Base-by-base conservation (phyloP, 2,888 invertebrate species). In the Bellardia pandia region DNA sequence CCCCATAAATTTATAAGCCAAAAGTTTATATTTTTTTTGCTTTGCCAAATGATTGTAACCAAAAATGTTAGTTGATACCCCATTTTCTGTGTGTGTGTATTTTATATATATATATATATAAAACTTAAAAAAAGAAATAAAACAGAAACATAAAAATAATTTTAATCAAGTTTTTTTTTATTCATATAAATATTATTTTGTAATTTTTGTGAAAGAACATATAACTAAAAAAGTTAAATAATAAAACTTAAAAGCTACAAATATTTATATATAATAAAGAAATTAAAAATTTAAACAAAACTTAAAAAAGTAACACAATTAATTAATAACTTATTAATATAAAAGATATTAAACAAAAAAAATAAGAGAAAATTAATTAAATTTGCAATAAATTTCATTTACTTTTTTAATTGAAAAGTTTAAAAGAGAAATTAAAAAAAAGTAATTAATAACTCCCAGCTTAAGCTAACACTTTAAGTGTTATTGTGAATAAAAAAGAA, bases 21-120 rank as follows among this genome's bases (percentile, higher is more conserved):
- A 87, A 87, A 72, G 40, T 48, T 51, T 11, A 13, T 11, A 3
- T 45, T 13, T 45, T 86, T 88, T 60, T 85, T 77, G 51, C 68
- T 80, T 81, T 75, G 87, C 87, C 87, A 86, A 85, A 85, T 85
- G 85, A 80, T 85, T 85, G 79, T 80, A 80, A 85, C 85, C 85
- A 78, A 86, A 86, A 88, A 76, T 62, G 45, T 88, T 86, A 64
- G 81, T 66, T 87, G 13, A 85, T 87, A 87, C 87, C 87, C 87
- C 87, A 87, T 87, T 87, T 74, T 86, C n/a, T 82, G 68, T 78
- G 53, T 68, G 48, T 81, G 66, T 48, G 23, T 23, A 1, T 23
- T 23, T 23, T 23, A 23, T 23, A 23, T 23, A 23, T 23, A 23
- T 23, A 1, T 72, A n/a, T 74, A 51, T 69, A 64, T 66, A 76